These are phyloP conservation scores for Nomada ruficornis DNA, from an alignment of 2,888 invertebrate genomes.

Conservation along the genomic window DNA sequence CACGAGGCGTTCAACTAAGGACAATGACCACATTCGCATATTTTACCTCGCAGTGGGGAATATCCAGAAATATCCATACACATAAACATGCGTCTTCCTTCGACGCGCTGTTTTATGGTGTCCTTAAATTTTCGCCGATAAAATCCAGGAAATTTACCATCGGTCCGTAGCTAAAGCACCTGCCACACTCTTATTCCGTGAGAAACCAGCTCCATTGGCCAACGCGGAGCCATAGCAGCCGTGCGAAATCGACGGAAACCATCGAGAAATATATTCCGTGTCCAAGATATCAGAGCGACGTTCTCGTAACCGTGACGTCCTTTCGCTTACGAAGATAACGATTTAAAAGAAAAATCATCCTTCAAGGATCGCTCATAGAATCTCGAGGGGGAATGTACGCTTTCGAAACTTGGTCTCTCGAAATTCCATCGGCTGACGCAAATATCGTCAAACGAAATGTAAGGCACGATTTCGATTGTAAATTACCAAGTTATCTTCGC, in stretches of 20 bases:
- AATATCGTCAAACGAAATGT: too few species aligned
- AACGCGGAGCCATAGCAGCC: background rate
- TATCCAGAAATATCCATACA: constrained; percentile 54
- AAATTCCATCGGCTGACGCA: too few species aligned
- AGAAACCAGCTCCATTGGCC: constrained; percentile 18
- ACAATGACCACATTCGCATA: constrained; percentile 31
- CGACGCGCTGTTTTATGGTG: constrained; percentile 70
- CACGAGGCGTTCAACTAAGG: constrained; percentile 29
- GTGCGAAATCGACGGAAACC: constrained; percentile 42
- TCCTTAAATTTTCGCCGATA: constrained; percentile 77
- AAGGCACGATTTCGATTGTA: background rate
- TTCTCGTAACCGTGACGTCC: too few species aligned
- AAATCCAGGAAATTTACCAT: constrained; percentile 75
- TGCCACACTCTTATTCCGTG: constrained; percentile 56
- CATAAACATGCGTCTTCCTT: constrained; percentile 63
- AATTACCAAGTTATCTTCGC: background rate
- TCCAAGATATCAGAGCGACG: background rate
- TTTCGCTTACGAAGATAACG: too few species aligned
- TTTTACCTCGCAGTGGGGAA: constrained; percentile 19
- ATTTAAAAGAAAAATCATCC: background rate
- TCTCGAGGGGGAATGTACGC: too few species aligned
- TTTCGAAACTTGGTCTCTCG: too few species aligned
- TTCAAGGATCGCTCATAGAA: too few species aligned
- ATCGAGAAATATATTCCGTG: constrained; percentile 3
- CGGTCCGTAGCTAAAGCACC: constrained; percentile 52